Evolutionary conservation across 1,140 invertebrate genomes (phyloP).

Genomic region (Myzus persicae): DNA sequence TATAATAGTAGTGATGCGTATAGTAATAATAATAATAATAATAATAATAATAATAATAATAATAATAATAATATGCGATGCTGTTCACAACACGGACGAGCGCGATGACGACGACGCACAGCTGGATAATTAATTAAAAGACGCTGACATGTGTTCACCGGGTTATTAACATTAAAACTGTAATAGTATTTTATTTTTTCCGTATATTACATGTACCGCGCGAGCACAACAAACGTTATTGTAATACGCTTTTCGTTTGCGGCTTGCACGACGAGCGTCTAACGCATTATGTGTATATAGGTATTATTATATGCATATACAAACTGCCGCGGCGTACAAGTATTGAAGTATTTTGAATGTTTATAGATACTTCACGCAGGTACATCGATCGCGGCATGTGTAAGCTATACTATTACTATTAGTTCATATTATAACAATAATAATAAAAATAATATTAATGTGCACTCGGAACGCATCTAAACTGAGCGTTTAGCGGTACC

Average conservation of each 20-base stretch:
- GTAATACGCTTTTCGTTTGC: neutral
- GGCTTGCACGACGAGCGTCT: no score
- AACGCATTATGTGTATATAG: neutral
- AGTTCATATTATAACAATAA: no score
- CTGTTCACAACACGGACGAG: neutral
- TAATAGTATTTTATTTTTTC: conserved; percentile 10
- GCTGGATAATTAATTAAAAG: conserved; percentile 53
- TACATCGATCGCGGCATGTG: no score
- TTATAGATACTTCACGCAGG: no score
- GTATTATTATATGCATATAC: neutral
- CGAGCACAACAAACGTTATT: neutral
- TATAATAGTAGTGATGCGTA: conserved; percentile 8
- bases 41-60: no score
- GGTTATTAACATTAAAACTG: conserved; percentile 43
- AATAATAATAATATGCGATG: neutral
- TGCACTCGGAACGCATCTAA: no score
- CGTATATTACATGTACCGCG: no score
- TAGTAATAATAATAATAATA: neutral
- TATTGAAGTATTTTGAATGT: no score
- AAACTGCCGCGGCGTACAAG: no score
- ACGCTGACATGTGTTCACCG: conserved; percentile 39
- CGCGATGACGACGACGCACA: neutral
- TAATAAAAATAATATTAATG: no score
- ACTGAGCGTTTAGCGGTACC: no score
- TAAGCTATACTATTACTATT: no score